Evolutionary conservation across 2,888 invertebrate genomes (phyloP).

Genomic region (Gasteruption jaculator): DNA sequence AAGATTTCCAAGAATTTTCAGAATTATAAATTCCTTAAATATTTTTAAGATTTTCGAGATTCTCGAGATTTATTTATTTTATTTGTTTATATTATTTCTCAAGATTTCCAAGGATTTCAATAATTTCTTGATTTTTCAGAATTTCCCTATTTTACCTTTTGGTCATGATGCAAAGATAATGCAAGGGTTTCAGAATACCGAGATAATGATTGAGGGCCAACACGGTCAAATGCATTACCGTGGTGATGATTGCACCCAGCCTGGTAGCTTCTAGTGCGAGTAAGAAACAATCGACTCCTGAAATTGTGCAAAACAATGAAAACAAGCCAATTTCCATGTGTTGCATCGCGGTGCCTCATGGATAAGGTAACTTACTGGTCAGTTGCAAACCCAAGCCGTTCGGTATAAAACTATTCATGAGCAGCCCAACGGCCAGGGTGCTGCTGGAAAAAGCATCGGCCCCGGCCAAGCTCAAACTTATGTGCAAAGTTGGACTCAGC

Average conservation of each 20-base stretch:
- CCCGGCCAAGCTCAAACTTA: conserved; percentile 57
- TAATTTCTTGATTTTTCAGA: not conserved
- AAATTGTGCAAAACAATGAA: conserved; percentile 1
- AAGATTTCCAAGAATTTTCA: too few species aligned
- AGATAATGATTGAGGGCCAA: conserved; percentile 66
- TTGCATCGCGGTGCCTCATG: too few species aligned
- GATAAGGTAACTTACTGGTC: conserved; percentile 18
- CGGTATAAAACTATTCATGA: conserved; percentile 57
- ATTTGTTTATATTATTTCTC: too few species aligned
- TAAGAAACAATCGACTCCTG: conserved; percentile 32
- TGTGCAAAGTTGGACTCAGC: conserved; percentile 58
- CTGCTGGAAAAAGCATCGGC: conserved; percentile 59
- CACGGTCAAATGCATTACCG: conserved; percentile 61
- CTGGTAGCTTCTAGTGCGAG: conserved; percentile 52
- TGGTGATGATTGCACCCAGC: conserved; percentile 60
- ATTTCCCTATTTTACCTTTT: conserved; percentile 29
- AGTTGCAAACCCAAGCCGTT: conserved; percentile 33
- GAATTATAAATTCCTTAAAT: too few species aligned
- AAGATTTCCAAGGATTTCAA: not conserved
- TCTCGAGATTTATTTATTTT: too few species aligned
- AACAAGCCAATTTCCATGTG: too few species aligned
- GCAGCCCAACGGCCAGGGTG: conserved; percentile 54
- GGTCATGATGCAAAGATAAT: conserved; percentile 60
- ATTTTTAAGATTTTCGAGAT: too few species aligned
- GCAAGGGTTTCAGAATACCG: conserved; percentile 61